A percentile compares a stretch with the other conserved stretches of the same genome.
Conservation (phyloP, 2,888 invertebrate genomes). For the Limnephilus auricula region DNA sequence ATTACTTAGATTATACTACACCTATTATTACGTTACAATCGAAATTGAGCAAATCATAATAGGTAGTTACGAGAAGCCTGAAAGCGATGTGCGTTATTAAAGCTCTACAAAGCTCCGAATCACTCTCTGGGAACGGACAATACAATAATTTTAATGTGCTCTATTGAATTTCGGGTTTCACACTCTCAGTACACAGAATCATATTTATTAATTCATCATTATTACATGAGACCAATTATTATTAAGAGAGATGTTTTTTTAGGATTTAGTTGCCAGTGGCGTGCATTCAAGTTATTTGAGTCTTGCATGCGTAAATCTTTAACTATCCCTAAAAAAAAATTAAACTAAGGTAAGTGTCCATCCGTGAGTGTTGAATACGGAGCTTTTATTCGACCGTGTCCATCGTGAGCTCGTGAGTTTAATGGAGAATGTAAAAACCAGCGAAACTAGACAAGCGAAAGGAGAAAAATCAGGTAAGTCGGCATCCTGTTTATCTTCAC, state of each 20-base stretch:
- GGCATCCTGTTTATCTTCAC: no score
- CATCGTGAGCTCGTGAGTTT: no score
- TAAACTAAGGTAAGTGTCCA: no score
- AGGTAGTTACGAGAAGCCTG: neutral
- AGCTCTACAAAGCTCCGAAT: neutral
- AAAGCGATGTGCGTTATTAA: neutral
- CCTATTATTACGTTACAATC: neutral
- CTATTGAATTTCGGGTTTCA: slow-evolving; percentile 3
- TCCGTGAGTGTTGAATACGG: no score
- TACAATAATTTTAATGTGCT: neutral
- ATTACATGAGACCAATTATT: slow-evolving; percentile 30
- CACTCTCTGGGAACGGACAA: neutral
- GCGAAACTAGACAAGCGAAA: no score
- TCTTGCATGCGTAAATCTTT: neutral
- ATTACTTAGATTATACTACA: neutral
- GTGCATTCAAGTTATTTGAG: neutral
- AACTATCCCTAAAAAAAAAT: no score
- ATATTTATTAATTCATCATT: slow-evolving; percentile 31
- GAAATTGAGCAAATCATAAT: slow-evolving; percentile 2
- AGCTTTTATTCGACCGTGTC: no score
- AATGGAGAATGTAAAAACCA: no score
- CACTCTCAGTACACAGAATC: neutral
- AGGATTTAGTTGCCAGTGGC: neutral
- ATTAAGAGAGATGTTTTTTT: slow-evolving; percentile 2
- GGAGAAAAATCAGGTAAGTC: no score